phyloP scores from a whole-genome alignment of 2,888 invertebrate species.

The Oligia fasciuncula region DNA sequence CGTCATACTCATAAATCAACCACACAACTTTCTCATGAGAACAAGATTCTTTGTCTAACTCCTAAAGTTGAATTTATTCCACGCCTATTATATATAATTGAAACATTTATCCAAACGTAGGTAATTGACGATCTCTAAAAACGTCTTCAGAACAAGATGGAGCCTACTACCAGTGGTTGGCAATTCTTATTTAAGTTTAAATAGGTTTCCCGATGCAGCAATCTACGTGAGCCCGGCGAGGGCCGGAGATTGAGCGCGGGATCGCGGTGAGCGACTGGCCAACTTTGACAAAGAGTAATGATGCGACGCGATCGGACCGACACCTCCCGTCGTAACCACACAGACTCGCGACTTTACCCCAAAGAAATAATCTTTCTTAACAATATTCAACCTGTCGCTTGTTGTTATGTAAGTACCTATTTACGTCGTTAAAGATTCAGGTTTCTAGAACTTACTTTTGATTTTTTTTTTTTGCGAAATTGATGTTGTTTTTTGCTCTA shows the following conservation, averaged over 20 bases:
- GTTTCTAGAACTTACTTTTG: not conserved
- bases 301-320: constrained; percentile 68
- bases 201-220: constrained; percentile 75
- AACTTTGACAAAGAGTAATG: constrained; percentile 83
- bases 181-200: constrained; percentile 80
- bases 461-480: not conserved
- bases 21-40: constrained; percentile 28
- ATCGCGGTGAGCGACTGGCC: constrained; percentile 70
- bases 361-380: constrained; percentile 49
- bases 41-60: constrained; percentile 31
- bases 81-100: constrained; percentile 20
- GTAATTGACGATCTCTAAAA: constrained; percentile 23
- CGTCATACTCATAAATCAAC: constrained; percentile 28
- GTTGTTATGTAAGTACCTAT: constrained; percentile 3
- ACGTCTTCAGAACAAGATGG: constrained; percentile 22
- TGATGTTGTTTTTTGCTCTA: constrained; percentile 1
- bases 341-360: constrained; percentile 25
- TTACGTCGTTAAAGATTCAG: constrained; percentile 11
- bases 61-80: constrained; percentile 13
- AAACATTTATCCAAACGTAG: constrained; percentile 32
- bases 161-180: constrained; percentile 54
- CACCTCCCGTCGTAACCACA: constrained; percentile 61
- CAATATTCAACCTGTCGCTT: constrained; percentile 15
- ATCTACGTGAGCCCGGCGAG: constrained; percentile 68
- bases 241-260: constrained; percentile 77